These are phyloP conservation scores for Chloebia gouldiae DNA, from an alignment of 2,113 vertebrate genomes.

Conservation along the genomic window DNA sequence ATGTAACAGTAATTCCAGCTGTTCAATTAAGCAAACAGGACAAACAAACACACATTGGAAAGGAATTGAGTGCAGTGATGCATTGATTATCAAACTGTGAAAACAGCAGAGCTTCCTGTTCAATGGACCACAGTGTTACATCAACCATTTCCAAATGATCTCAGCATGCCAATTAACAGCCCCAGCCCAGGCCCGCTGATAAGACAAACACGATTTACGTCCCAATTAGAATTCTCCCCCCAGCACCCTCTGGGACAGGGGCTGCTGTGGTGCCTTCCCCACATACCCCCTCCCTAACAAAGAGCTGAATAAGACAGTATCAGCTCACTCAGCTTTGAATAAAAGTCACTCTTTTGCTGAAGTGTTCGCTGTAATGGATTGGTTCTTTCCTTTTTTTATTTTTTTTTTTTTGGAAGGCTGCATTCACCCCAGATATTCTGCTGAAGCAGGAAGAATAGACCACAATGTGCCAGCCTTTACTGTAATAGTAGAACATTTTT, in stretches of 20 bases:
- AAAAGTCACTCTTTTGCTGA: not conserved
- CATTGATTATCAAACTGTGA: slow-evolving; percentile 79
- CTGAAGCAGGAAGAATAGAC: not conserved
- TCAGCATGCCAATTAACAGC: slow-evolving; percentile 75
- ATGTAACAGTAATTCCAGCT: slow-evolving; percentile 80
- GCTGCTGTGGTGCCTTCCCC: not conserved
- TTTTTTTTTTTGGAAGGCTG: not conserved
- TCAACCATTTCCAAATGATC: slow-evolving; percentile 72
- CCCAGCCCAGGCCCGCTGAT: slow-evolving; percentile 53
- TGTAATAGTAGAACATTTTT: not conserved
- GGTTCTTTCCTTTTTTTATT: not conserved
- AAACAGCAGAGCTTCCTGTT: slow-evolving; percentile 75
- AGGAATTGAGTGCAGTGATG: slow-evolving; percentile 76
- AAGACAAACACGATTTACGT: slow-evolving; percentile 57
- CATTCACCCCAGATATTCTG: not conserved
- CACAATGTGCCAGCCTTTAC: not conserved
- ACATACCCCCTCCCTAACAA: not conserved
- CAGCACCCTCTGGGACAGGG: not conserved
- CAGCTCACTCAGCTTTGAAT: not conserved
- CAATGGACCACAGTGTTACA: slow-evolving; percentile 69
- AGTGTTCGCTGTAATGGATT: not conserved
- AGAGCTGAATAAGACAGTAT: not conserved
- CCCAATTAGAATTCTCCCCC: slow-evolving; percentile 63
- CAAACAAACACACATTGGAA: slow-evolving; percentile 73
- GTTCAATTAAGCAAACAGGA: slow-evolving; percentile 82